Evolutionary conservation across 1,140 invertebrate species (phyloP), one percentile per base, ranked within the genome.

Genomic region (Drosophila mojavensis): DNA sequence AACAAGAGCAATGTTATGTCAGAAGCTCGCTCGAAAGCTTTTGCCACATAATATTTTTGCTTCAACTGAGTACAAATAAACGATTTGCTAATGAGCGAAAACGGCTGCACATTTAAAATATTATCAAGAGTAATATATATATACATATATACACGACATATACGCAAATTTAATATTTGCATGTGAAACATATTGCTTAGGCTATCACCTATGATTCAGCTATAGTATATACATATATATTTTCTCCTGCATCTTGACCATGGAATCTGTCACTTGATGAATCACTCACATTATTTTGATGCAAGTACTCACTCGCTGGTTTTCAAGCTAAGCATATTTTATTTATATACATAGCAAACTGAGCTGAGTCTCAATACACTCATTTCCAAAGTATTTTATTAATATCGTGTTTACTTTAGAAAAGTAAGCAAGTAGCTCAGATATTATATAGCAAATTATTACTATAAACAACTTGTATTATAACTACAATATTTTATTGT

Each of bases 131-230:
- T 6, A 26, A 51, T 33, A 36, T 59, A 39, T 59, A 39, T 2
- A 30, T 1, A 54, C 4, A 13, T 26, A 51, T 36, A 17, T 54
- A 30, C 9, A 51, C 24, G 17, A 26, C 47, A 30, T 13, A 60
- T 2, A 30, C 0, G 28, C 7, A 33, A 5, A 48, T 60, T 48
- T 77, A 17, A 5, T 71, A 88, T 86, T 85, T 73, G 50, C 51
- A 11, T 79, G 82, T 61, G 60, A 86, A 82, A 66, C 64, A 81
- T 65, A 43, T 61, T 70, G 64, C 11, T 28, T 17, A 60, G 9
- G 7, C 30, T 15, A n/a, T 56, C n/a, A 10, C 28, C 36, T 15
- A 56, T 65, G 68, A 65, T 58, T 71, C 67, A 61, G 58, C 10
- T 47, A 41, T 26, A 20, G 26, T 48, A 24, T 24, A 24, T 17